These are phyloP conservation scores for Pygoscelis antarcticus DNA, from an alignment of 2,113 vertebrate genomes.

Conservation along the genomic window DNA sequence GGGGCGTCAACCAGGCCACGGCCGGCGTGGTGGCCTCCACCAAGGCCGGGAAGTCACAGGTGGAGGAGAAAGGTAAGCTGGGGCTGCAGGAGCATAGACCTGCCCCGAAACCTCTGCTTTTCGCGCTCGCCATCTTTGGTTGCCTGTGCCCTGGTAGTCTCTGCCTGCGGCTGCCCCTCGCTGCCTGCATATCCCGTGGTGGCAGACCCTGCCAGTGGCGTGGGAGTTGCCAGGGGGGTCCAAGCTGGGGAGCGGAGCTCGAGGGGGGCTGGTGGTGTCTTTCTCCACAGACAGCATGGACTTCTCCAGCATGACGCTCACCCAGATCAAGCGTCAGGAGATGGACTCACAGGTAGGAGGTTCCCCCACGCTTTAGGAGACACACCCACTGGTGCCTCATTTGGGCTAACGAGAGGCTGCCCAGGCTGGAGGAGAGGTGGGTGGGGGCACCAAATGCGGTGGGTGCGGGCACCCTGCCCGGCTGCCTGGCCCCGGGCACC, in stretches of 20 bases:
- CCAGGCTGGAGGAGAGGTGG: neutral
- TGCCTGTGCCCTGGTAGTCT: neutral
- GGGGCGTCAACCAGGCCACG: slow-evolving; percentile 89
- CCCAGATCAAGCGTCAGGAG: slow-evolving; percentile 96
- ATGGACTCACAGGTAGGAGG: slow-evolving; percentile 94
- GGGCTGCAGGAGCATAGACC: neutral
- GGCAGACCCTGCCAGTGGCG: neutral
- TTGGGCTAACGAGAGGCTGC: neutral
- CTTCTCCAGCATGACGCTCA: slow-evolving; percentile 94
- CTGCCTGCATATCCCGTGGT: neutral
- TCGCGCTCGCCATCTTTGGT: accelerated
- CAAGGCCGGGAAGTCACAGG: slow-evolving; percentile 90
- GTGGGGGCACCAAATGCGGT: no score
- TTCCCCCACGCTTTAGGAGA: neutral
- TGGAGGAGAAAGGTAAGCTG: slow-evolving; percentile 87
- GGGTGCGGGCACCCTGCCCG: neutral
- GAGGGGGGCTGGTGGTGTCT: neutral
- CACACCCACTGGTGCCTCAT: accelerated
- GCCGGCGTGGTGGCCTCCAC: slow-evolving; percentile 91
- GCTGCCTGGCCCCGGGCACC: neutral
- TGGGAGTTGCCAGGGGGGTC: accelerated
- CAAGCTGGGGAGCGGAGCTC: neutral
- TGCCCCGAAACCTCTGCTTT: neutral
- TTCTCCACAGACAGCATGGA: slow-evolving; percentile 88
- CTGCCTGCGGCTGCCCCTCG: neutral